Evolutionary conservation across 2,888 invertebrate genomes (phyloP).

Genomic region (Eristalinus sepulchralis): DNA sequence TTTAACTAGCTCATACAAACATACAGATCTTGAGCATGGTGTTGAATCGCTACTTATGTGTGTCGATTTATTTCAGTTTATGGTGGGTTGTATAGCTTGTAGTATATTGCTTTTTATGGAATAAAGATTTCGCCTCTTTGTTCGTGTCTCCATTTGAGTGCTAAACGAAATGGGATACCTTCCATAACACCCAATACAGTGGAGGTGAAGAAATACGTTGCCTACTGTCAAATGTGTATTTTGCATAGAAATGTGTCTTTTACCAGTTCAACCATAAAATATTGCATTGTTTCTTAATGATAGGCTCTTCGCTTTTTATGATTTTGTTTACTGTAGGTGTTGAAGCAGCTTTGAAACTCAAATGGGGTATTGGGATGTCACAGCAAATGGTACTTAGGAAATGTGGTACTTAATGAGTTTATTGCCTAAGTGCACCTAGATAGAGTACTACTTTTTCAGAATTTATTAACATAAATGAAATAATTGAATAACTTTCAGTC

Average conservation of each 20-base stretch:
- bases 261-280: not conserved
- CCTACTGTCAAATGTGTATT: not conserved
- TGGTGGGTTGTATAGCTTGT: constrained; percentile 1
- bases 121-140: not conserved
- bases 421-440: not conserved
- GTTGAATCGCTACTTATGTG: constrained; percentile 22
- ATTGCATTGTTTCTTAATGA: constrained; percentile 7
- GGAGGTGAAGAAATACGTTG: not conserved
- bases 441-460: not conserved
- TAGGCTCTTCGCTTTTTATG: constrained; percentile 1
- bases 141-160: not conserved
- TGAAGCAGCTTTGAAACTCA: not conserved
- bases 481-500: too few species aligned
- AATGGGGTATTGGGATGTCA: not conserved
- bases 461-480: too few species aligned
- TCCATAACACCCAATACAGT: not conserved
- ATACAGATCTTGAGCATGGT: not conserved
- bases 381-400: not conserved
- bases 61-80: constrained; percentile 22
- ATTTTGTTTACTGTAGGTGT: not conserved
- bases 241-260: constrained; percentile 12
- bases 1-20: constrained; percentile 25
- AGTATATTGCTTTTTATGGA: not conserved
- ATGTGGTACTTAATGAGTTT: not conserved
- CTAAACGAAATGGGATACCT: not conserved